phyloP scores from a whole-genome alignment of 2,113 vertebrate species.

The human region GRCh38 chrX:14368501-14369000 shows the following conservation, averaged over 20 bases:
- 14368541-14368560: not conserved
- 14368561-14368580: not conserved
- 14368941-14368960: slow-evolving; percentile 14
- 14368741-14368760: not conserved
- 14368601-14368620: not conserved
- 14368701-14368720: not conserved
- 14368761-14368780: slow-evolving; percentile 2
- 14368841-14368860: slow-evolving; percentile 49
- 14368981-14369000: slow-evolving; percentile 60
- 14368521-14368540: not conserved
- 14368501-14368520: not conserved
- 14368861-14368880: slow-evolving; percentile 28
- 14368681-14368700: not conserved
- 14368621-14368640: not conserved
- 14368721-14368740: not conserved
- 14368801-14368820: slow-evolving; percentile 21
- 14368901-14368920: slow-evolving; percentile 52
- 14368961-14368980: slow-evolving; percentile 44
- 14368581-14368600: not conserved
- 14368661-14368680: not conserved
- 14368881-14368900: slow-evolving; percentile 46
- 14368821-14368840: slow-evolving; percentile 40
- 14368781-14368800: slow-evolving; percentile 2
- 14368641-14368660: slow-evolving; percentile 22
- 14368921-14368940: slow-evolving; percentile 29